Conservation (phyloP, 2,113 vertebrate species). For the Ia io region DNA sequence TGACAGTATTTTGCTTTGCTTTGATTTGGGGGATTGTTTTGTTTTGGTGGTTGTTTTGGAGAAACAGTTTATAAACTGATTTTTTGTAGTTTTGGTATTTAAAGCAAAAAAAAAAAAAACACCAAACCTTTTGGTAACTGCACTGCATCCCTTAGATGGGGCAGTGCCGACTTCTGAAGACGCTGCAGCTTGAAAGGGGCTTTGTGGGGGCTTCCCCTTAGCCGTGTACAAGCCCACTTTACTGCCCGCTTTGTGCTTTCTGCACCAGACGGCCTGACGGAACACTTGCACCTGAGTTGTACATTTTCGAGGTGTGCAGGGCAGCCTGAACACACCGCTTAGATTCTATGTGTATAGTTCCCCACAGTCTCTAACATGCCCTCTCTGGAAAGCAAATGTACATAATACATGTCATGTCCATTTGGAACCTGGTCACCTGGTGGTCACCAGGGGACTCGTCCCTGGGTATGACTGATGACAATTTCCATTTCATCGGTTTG, state of each 20-base stretch:
- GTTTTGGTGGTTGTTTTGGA: slow-evolving; percentile 68
- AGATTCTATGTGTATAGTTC: slow-evolving; percentile 58
- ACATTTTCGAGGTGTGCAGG: slow-evolving; percentile 65
- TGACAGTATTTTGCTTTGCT: slow-evolving; percentile 71
- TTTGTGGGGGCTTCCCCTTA: slow-evolving; percentile 1
- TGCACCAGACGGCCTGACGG: slow-evolving; percentile 52
- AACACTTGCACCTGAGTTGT: slow-evolving; percentile 69
- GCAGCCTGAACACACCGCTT: slow-evolving; percentile 51
- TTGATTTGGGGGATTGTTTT: slow-evolving; percentile 63
- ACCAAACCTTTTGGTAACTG: slow-evolving; percentile 75
- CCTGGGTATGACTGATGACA: slow-evolving; percentile 56
- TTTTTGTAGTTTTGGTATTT: slow-evolving; percentile 88
- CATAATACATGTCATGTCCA: slow-evolving; percentile 55
- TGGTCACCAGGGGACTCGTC: slow-evolving; percentile 20
- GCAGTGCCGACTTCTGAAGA: slow-evolving; percentile 41
- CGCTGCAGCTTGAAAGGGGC: slow-evolving; percentile 64
- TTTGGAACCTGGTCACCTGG: slow-evolving; percentile 25
- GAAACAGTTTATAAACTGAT: slow-evolving; percentile 81
- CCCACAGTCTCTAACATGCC: slow-evolving; percentile 33
- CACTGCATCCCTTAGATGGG: slow-evolving; percentile 53
- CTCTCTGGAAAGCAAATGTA: slow-evolving; percentile 72
- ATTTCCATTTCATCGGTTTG: slow-evolving; percentile 47
- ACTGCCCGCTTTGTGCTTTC: slow-evolving; percentile 63
- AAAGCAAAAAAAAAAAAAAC: slow-evolving; percentile 73
- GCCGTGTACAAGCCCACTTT: slow-evolving; percentile 10